phyloP scores from a whole-genome alignment of 2,888 invertebrate genomes.

The Sinotaia quadrata region DNA sequence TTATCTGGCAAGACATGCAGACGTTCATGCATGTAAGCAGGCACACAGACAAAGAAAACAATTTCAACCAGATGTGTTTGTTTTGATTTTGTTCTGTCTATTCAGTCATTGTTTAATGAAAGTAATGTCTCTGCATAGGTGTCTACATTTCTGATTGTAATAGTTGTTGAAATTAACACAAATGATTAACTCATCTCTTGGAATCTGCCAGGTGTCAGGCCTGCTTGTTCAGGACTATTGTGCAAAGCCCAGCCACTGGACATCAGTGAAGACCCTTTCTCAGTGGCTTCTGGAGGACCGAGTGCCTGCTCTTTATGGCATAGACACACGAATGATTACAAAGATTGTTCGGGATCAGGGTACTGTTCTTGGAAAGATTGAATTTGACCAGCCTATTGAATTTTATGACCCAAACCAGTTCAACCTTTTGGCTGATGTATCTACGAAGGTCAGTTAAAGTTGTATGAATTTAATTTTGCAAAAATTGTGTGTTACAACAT shows the following conservation, averaged over 20 bases:
- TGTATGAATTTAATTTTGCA: neutral
- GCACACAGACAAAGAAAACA: too few species aligned
- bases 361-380: slow-evolving; percentile 64
- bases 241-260: slow-evolving; percentile 68
- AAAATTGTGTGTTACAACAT: too few species aligned
- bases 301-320: slow-evolving; percentile 68
- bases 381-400: slow-evolving; percentile 57
- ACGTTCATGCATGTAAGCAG: too few species aligned
- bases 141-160: too few species aligned
- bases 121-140: too few species aligned
- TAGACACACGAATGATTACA: slow-evolving; percentile 64
- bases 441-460: slow-evolving; percentile 45
- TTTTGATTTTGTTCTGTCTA: too few species aligned
- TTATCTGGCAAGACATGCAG: too few species aligned
- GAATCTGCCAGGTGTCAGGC: slow-evolving; percentile 51
- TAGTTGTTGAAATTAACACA: too few species aligned
- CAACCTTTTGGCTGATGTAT: slow-evolving; percentile 60
- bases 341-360: slow-evolving; percentile 60
- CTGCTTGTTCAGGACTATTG: slow-evolving; percentile 64
- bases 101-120: too few species aligned
- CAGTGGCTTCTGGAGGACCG: slow-evolving; percentile 70
- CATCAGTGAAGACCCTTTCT: slow-evolving; percentile 68
- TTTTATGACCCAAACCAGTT: slow-evolving; percentile 61
- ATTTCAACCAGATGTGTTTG: too few species aligned
- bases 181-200: too few species aligned